A percentile compares a stretch with the other conserved stretches of the same genome.
Conservation (phyloP, 2,888 invertebrate species). For the Flexamia atlantica region DNA sequence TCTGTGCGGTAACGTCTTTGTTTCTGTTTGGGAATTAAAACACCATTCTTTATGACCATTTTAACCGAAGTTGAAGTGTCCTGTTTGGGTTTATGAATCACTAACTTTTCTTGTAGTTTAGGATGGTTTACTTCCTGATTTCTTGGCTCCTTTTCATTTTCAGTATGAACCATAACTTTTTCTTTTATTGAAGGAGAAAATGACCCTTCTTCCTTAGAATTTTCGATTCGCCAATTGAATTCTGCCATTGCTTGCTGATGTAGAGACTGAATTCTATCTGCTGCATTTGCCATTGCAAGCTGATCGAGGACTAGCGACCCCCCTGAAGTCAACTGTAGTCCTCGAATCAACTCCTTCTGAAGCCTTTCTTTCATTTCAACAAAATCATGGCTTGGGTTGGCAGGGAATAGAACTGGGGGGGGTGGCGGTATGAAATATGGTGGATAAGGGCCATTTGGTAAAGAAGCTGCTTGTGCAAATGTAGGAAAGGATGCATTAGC, state of each 20-base stretch:
- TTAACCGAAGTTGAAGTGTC: slow-evolving; percentile 80
- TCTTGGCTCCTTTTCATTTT: slow-evolving; percentile 48
- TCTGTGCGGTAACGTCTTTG: slow-evolving; percentile 94
- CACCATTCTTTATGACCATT: slow-evolving; percentile 94
- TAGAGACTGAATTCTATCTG: slow-evolving; percentile 70
- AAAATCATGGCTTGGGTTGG: slow-evolving; percentile 76
- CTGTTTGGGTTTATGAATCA: slow-evolving; percentile 70
- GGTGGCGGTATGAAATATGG: slow-evolving; percentile 82
- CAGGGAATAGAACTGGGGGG: slow-evolving; percentile 77
- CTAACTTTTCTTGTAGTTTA: slow-evolving; percentile 73
- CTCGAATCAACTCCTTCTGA: slow-evolving; percentile 81
- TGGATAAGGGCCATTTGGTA: slow-evolving; percentile 61
- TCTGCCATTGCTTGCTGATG: slow-evolving; percentile 70
- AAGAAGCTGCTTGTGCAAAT: slow-evolving; percentile 50
- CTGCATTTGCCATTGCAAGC: slow-evolving; percentile 64
- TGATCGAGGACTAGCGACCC: slow-evolving; percentile 78
- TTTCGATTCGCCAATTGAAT: slow-evolving; percentile 66
- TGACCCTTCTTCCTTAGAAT: slow-evolving; percentile 71
- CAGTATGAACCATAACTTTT: slow-evolving; percentile 62
- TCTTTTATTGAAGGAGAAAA: slow-evolving; percentile 58
- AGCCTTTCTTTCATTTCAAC: slow-evolving; percentile 82
- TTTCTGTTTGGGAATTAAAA: slow-evolving; percentile 94
- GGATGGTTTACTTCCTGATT: slow-evolving; percentile 73
- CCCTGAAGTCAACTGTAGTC: slow-evolving; percentile 84
- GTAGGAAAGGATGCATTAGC: slow-evolving; percentile 61